phyloP scores from a whole-genome alignment of 35 echinoderm and acorn worm species.

The Apostichopus parvimensis region DNA sequence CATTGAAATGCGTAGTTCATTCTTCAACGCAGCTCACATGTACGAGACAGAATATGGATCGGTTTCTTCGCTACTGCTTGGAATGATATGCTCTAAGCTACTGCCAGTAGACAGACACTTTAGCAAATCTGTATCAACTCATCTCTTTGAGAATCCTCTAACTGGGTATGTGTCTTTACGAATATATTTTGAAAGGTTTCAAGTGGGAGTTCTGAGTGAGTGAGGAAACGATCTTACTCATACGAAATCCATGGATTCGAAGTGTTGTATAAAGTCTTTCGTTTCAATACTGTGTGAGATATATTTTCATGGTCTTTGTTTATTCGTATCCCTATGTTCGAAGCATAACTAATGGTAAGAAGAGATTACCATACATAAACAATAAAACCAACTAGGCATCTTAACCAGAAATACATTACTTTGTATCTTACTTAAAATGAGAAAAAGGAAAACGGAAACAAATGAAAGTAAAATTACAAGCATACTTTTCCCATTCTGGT shows the following conservation, averaged over 20 bases:
- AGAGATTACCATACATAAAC: no score
- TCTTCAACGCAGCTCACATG: slow-evolving; percentile 45
- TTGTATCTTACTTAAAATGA: not conserved
- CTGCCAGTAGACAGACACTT: slow-evolving; percentile 21
- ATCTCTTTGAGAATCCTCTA: slow-evolving; percentile 30
- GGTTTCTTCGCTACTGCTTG: slow-evolving; percentile 14
- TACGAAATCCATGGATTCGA: no score
- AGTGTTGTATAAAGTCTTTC: no score
- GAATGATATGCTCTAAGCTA: not conserved
- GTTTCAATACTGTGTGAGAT: no score
- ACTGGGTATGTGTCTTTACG: not conserved
- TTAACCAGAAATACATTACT: no score
- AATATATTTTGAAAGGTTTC: not conserved
- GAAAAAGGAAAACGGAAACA: no score
- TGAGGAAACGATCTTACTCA: no score
- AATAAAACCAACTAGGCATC: no score
- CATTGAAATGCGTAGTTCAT: not conserved
- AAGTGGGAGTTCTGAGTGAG: not conserved
- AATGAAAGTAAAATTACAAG: no score
- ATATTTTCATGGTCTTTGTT: not conserved
- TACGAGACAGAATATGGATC: slow-evolving; percentile 28
- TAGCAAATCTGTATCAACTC: not conserved
- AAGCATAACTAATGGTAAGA: no score
- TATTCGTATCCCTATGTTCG: not conserved
- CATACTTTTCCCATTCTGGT: no score